These are phyloP conservation scores for Erebia epiphron DNA, from an alignment of 2,888 invertebrate genomes.

Conservation along the genomic window DNA sequence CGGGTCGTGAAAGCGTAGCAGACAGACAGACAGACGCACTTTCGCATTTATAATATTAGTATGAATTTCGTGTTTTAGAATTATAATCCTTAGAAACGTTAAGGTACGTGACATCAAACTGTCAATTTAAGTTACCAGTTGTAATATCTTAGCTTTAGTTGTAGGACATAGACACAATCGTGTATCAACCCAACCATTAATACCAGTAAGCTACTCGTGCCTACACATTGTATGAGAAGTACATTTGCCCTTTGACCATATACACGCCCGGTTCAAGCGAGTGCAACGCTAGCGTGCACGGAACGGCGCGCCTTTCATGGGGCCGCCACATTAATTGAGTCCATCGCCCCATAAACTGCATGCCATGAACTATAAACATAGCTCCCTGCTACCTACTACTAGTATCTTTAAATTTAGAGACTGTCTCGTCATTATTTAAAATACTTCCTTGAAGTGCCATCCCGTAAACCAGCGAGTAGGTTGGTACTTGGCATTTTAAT, in stretches of 20 bases:
- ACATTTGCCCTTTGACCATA: slow-evolving; percentile 5
- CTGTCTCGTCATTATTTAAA: neutral
- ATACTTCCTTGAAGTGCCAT: neutral
- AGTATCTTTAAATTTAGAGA: neutral
- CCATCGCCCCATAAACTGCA: slow-evolving; percentile 4
- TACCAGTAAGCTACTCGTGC: neutral
- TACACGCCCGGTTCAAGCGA: neutral
- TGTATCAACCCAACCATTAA: neutral
- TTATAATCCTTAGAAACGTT: too few relatives aligned
- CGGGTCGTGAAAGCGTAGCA: too few relatives aligned
- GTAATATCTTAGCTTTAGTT: neutral
- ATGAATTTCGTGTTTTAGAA: too few relatives aligned
- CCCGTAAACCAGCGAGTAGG: neutral
- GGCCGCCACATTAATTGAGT: slow-evolving; percentile 3
- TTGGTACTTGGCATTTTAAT: neutral
- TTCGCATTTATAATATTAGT: too few relatives aligned
- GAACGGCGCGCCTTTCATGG: slow-evolving; percentile 7
- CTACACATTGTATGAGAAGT: neutral
- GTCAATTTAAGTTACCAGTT: neutral
- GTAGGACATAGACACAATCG: neutral
- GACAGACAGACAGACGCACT: too few relatives aligned
- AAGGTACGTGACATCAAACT: too few relatives aligned
- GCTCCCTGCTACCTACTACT: neutral
- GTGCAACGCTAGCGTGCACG: slow-evolving; percentile 6
- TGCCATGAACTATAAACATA: neutral